phyloP scores from a whole-genome alignment of 2,888 invertebrate species.

The Torymus auratus region DNA sequence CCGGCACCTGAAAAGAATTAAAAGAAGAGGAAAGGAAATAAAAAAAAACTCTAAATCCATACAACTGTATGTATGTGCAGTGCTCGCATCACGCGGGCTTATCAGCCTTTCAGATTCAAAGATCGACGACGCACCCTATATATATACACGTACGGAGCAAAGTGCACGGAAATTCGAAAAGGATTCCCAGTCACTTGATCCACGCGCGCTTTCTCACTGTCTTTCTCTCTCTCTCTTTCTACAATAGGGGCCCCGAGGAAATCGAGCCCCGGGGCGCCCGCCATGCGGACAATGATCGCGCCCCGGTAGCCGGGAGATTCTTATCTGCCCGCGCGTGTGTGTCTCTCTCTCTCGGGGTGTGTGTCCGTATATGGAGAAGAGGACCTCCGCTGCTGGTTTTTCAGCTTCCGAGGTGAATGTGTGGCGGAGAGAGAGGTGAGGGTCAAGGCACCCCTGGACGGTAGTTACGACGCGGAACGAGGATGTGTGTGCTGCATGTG shows the following conservation, averaged over 20 bases:
- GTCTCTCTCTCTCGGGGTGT: too few relatives aligned
- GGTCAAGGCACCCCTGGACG: too few relatives aligned
- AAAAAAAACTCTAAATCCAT: constrained; percentile 7
- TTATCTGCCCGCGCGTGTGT: constrained; percentile 9
- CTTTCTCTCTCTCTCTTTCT: neutral
- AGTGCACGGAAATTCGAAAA: constrained; percentile 50
- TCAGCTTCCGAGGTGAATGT: too few relatives aligned
- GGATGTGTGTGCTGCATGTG: neutral
- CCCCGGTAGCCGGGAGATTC: constrained; percentile 33
- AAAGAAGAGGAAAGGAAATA: neutral
- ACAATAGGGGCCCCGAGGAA: constrained; percentile 9
- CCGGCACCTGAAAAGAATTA: neutral
- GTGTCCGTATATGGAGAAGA: too few relatives aligned
- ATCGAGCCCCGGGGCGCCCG: constrained; percentile 23
- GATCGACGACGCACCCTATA: neutral
- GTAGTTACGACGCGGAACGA: neutral
- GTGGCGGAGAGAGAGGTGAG: too few relatives aligned
- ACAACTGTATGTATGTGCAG: neutral
- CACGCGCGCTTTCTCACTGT: neutral
- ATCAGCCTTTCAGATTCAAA: constrained; percentile 29
- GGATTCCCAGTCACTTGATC: constrained; percentile 54
- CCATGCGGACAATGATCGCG: constrained; percentile 23
- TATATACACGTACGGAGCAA: neutral
- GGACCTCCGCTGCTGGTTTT: too few relatives aligned
- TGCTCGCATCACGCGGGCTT: neutral